These are phyloP conservation scores for Orientallactaga bullata DNA, from an alignment of 2,113 vertebrate species.

Conservation along the genomic window DNA sequence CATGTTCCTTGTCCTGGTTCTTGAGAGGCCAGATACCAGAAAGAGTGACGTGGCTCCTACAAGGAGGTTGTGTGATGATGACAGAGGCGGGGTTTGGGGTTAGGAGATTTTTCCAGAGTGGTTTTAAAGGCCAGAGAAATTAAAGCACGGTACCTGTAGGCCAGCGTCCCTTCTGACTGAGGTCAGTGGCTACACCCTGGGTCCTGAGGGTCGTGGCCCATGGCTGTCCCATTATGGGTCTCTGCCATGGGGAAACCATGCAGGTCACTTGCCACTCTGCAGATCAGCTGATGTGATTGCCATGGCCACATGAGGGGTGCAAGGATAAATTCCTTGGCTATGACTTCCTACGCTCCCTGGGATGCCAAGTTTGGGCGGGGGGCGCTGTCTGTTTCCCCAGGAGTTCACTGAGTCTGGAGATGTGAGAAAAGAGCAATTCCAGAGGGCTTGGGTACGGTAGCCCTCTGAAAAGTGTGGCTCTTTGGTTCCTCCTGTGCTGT, in stretches of 20 bases:
- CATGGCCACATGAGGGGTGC: neutral
- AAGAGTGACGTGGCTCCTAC: no score
- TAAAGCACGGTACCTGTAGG: fast-evolving
- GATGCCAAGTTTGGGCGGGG: neutral
- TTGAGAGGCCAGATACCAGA: no score
- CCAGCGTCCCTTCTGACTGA: neutral
- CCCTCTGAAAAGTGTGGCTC: no score
- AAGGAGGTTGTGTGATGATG: no score
- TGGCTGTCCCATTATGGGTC: neutral
- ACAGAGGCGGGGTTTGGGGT: no score
- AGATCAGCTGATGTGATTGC: neutral
- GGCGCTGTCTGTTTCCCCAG: neutral
- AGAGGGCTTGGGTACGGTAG: neutral
- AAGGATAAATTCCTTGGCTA: no score
- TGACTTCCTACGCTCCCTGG: neutral
- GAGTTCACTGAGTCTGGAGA: neutral
- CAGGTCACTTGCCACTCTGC: neutral
- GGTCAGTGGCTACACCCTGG: neutral
- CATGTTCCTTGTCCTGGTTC: no score
- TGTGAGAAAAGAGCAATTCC: neutral
- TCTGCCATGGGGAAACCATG: fast-evolving
- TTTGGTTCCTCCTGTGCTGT: no score
- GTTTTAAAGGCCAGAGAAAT: neutral
- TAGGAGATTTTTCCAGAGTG: fast-evolving
- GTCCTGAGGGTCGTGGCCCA: neutral